These are phyloP conservation scores for Noctilio leporinus DNA, from an alignment of 2,113 vertebrate genomes.

Conservation along the genomic window DNA sequence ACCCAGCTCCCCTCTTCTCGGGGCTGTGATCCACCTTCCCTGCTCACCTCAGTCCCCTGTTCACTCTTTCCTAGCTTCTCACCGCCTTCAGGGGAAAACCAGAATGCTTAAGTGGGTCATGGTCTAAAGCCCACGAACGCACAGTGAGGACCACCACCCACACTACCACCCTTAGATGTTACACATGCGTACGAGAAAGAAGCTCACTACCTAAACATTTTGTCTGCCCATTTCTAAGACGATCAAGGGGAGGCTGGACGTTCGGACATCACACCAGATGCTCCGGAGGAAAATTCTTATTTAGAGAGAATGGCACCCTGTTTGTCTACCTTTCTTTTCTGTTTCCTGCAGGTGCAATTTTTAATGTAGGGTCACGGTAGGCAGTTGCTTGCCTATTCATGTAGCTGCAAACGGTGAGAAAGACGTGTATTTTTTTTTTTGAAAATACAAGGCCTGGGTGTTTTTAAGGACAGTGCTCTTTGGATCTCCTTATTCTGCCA, in stretches of 20 bases:
- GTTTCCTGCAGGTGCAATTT: neutral
- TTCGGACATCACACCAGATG: neutral
- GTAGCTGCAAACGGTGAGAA: conserved; percentile 49
- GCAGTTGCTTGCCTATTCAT: conserved; percentile 31
- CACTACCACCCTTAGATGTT: neutral
- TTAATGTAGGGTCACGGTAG: conserved; percentile 29
- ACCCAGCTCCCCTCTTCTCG: neutral
- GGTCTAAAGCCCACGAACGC: neutral
- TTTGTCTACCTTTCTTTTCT: neutral
- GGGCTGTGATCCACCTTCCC: neutral
- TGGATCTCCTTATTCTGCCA: conserved; percentile 66
- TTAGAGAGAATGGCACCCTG: neutral
- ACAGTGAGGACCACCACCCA: neutral
- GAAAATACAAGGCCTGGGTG: neutral
- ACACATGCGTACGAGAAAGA: neutral
- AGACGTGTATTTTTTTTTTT: neutral
- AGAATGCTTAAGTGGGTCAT: neutral
- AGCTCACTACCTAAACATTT: neutral
- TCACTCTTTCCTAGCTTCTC: neutral
- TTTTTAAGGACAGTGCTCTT: conserved; percentile 57
- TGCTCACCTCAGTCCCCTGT: neutral
- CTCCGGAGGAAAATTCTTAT: neutral
- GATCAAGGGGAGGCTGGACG: neutral
- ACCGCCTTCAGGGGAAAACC: neutral
- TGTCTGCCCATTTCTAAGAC: neutral